A percentile compares a stretch with the other conserved stretches of the same genome.
Evolutionary conservation across 2,888 invertebrate genomes (phyloP).

Genomic region (Onthophagus sagittarius): DNA sequence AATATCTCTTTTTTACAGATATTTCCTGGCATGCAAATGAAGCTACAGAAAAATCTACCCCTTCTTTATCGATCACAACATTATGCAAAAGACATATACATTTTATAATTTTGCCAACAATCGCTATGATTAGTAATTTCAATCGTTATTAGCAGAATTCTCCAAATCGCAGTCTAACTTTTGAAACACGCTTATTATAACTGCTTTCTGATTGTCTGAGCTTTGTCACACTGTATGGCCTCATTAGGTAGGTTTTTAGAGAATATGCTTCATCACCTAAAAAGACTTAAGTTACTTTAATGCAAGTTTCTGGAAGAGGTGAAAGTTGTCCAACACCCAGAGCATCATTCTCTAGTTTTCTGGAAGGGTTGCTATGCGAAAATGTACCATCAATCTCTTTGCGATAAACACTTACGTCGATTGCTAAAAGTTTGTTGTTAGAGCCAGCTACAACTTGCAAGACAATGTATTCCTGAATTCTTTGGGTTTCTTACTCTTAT

Average conservation of each 20-base stretch:
- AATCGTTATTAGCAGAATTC: constrained; percentile 4
- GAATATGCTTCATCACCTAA: constrained; percentile 28
- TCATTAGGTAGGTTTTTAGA: constrained; percentile 28
- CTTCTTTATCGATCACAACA: constrained; percentile 14
- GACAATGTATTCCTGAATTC: no score
- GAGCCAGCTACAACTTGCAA: constrained; percentile 15
- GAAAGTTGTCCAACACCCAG: constrained; percentile 23
- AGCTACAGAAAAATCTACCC: neutral
- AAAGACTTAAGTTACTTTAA: constrained; percentile 25
- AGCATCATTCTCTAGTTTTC: constrained; percentile 22
- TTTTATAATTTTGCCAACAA: constrained; percentile 7
- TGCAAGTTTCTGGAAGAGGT: no score
- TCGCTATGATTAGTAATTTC: neutral
- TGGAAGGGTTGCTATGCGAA: constrained; percentile 22
- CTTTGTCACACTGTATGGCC: neutral
- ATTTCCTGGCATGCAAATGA: neutral
- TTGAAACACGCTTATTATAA: constrained; percentile 9
- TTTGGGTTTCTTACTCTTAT: no score
- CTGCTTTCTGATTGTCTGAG: neutral
- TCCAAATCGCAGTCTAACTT: neutral
- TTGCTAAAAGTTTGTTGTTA: constrained; percentile 24
- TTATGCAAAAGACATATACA: constrained; percentile 16
- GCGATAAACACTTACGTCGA: constrained; percentile 26
- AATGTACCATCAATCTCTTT: constrained; percentile 27
- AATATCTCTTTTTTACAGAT: neutral